Evolutionary conservation across 2,888 invertebrate species (phyloP), one percentile per base, ranked within the genome.

Genomic region (Dascillus cervinus): DNA sequence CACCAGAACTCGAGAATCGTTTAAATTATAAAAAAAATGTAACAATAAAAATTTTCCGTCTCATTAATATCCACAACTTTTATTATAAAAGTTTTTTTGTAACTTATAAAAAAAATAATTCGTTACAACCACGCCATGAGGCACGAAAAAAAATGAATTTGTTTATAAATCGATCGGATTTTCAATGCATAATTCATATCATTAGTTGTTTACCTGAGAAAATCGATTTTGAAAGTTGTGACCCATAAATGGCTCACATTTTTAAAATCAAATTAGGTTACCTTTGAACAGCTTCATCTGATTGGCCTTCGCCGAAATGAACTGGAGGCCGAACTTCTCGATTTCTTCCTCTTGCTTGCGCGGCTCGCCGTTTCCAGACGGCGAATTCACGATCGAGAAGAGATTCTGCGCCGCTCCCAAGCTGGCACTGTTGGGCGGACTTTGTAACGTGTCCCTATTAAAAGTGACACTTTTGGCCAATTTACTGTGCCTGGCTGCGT

Each of bases 401-500:
- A 60, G 42, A 31, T 39, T 52, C 15, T 40, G 43, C 26, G 52
- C 46, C 32, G 56, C 41, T 26, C 38, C 43, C 19, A 42, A 41
- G 22, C 50, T 35, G 39, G 52, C 51, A 64, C 70, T 59, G 32
- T 55, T 58, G 10, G 86, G 85, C 39, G 88, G 86, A 52, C 87
- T 87, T 47, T 82, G 82, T 57, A 88, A 70, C 31, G 87, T 87
- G 60, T 86, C 83, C 39, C 82, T 70, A 65, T 89, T 85, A 68
- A 88, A 89, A 39, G 88, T 88, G 43, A 89, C 88, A 65, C 88
- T 87, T 71, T 89, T 90, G 29, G 85, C 74, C 60, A 89, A 77
- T 64, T 89, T 89, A 43, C 84, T 83, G 66, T 88, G 88, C 56
- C 89, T 72, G 29, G 86, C 88, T 36, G 86, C 88, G 65, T 87